phyloP scores from a whole-genome alignment of 2,888 invertebrate genomes.

The Drosophila seclusa region DNA sequence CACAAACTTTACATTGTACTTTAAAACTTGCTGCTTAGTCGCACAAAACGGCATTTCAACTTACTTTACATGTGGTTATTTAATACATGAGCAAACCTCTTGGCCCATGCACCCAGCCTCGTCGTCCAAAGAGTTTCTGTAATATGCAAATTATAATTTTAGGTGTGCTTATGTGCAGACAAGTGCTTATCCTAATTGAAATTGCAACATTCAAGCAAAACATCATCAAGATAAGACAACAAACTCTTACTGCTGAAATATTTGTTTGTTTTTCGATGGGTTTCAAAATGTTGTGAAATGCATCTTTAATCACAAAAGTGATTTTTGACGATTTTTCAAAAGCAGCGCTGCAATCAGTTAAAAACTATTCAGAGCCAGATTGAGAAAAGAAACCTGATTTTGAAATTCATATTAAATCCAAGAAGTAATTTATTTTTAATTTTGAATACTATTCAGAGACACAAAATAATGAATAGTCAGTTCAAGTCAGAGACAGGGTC shows the following conservation, averaged over 20 bases:
- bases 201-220: background rate
- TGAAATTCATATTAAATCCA: background rate
- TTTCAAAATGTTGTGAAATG: background rate
- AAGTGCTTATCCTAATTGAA: constrained; percentile 18
- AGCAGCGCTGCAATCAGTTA: background rate
- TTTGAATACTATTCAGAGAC: background rate
- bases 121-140: constrained; percentile 18
- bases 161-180: background rate
- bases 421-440: background rate
- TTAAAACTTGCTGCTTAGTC: constrained; percentile 30
- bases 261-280: background rate
- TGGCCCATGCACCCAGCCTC: constrained; percentile 10
- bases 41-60: constrained; percentile 37
- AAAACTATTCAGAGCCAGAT: background rate
- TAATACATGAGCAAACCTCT: constrained; percentile 51
- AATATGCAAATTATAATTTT: constrained; percentile 47
- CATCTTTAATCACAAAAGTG: background rate
- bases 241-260: background rate
- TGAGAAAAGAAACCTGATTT: background rate
- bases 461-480: background rate
- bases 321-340: background rate
- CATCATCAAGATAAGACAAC: background rate
- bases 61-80: constrained; percentile 44
- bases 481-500: background rate
- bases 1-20: constrained; percentile 28